Evolutionary conservation across 2,797 vertebrate species (phyloP), one percentile per base, ranked within the genome.

Genomic region (Ciconia nigra): DNA sequence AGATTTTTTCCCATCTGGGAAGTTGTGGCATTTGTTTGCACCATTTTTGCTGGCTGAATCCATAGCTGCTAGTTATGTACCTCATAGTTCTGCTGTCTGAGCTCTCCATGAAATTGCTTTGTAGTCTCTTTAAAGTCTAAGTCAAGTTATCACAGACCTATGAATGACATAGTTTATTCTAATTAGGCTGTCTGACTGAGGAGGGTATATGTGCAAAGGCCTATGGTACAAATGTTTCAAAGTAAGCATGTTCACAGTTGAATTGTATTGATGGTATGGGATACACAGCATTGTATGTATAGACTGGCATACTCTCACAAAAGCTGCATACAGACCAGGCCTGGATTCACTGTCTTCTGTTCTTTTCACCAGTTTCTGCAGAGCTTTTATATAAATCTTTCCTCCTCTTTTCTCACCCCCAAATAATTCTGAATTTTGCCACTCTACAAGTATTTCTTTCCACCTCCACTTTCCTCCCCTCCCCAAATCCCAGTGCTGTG

Each of bases 391-490:
- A 51, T 65, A 77, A 94, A 71, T 33, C 17, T 72, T 85, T 65
- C 55, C n/a, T 88, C 33, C 15, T 67, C 42, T 87, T 52, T 95
- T 90, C 70, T 85, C 66, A 88, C 21, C 9, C 51, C 24, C 3
- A 21, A 71, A 84, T 72, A 91, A 46, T 52, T 83, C 66, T 58
- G 88, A 71, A 61, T 70, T 92, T 94, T 90, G 90, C 79, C 71
- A 90, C 88, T 92, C 79, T 39, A 58, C 85, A 84, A 86, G 87
- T 91, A 91, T 28, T 96, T 51, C 52, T 82, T 93, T 42, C 92
- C 92, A 79, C 93, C 90, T 92, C 93, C 88, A 59, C 86, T 79
- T 90, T 67, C 29, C 72, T 91, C 72, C 54, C 54, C 33, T 73
- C 31, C 67, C 35, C 39, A 66, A 3, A 46, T 93, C 63, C 44